Evolutionary conservation across 2,797 vertebrate genomes (phyloP).

Genomic region (Myotis findleyi): DNA sequence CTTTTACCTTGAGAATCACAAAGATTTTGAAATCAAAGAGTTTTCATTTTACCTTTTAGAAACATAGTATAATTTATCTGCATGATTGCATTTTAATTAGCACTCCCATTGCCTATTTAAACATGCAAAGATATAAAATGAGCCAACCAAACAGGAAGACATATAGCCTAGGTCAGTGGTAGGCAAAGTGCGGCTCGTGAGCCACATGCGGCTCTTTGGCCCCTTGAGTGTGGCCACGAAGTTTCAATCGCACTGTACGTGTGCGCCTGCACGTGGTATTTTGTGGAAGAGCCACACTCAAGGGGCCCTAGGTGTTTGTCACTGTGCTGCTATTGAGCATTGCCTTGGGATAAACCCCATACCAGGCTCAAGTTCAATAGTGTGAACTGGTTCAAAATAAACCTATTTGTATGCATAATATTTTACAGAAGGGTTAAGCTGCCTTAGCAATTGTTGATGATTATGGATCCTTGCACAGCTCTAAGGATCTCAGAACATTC

Average conservation of each 20-base stretch:
- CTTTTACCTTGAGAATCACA: conserved; percentile 60
- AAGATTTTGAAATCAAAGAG: conserved; percentile 78
- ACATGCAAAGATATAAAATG: conserved; percentile 70
- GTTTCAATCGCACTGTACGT: no score
- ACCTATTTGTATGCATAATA: conserved; percentile 72
- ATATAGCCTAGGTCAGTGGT: conserved; percentile 27
- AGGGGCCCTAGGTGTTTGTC: conserved; percentile 55
- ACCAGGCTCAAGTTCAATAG: conserved; percentile 64
- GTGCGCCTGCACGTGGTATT: no score
- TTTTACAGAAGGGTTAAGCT: conserved; percentile 63
- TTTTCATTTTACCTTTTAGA: conserved; percentile 79
- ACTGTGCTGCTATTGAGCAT: conserved; percentile 20
- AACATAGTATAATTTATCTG: conserved; percentile 78
- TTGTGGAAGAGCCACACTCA: no score
- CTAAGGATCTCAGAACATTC: conserved; percentile 53
- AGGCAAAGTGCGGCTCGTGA: no score
- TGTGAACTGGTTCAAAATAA: conserved; percentile 73
- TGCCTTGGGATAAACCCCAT: conserved; percentile 57
- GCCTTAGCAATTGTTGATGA: conserved; percentile 65
- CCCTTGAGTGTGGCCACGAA: no score
- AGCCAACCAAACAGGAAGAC: conserved; percentile 77
- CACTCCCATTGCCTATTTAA: conserved; percentile 64
- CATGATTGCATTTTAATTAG: conserved; percentile 81
- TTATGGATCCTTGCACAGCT: conserved; percentile 58
- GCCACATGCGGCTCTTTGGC: no score